Evolutionary conservation across 2,888 invertebrate species (phyloP), one percentile per base, ranked within the genome.

Genomic region (Silvanus unidentatus): DNA sequence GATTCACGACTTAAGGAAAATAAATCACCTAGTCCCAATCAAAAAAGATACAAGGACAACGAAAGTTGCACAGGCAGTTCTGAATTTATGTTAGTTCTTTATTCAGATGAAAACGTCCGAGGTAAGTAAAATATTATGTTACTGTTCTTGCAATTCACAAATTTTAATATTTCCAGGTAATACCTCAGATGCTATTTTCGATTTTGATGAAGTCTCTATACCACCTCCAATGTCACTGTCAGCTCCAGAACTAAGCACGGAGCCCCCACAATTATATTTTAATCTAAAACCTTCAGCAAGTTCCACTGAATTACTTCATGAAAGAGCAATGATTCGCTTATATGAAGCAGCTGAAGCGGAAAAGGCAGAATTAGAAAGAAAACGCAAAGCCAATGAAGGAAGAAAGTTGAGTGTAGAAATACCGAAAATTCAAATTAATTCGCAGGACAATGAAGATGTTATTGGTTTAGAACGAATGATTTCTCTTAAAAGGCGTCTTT

Each of bases 201-300:
- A 80, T 55, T 70, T 82, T 61, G 82, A 80, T 63, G 82, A 86
- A 50, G 78, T 80, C 45, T 71, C 83, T 39, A 77, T 86, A 30
- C 84, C 89, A 35, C 89, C 90, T 2, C 88, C 88, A 10, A 77
- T 89, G 57, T 90, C 90, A 0, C 75, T 89, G 40, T 90, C 90
- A 0, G 82, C 89, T 9, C 90, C 90, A 0, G 89, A 90, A 65
- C 70, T 90, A 46, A 82, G 83, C 58, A 75, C 77, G 39, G 78
- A 82, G 58, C 76, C 80, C 37, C 73, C 75, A 32, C 54, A 71
- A 15, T 73, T 79, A 38, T 72, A 78, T 32, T 74, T 76, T 42
- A 71, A 73, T 1, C 70, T 89, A 28, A 78, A 86, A 16, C 78
- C 82, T 55, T 85, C 88, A 1, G 85, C 86, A 16, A 90, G 90